Base-by-base conservation (phyloP, 1,140 invertebrate species). In the Zaprionus inermis region DNA sequence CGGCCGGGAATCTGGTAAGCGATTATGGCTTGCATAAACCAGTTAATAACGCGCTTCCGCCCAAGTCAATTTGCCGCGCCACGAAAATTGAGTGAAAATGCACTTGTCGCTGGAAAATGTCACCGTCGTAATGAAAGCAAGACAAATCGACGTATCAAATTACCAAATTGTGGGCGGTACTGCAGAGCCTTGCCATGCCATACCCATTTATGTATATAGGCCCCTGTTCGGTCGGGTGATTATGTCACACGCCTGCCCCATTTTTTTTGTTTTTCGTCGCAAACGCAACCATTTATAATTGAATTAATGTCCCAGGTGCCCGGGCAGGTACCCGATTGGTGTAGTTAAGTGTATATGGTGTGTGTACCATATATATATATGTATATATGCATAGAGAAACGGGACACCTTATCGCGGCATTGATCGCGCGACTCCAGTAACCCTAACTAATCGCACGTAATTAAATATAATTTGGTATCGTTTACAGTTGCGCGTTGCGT, bases 391-490 rank as follows among this genome's bases (percentile, higher is more conserved):
- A 32, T 32, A 44, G 38, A 49, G 72, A 51, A 18, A 56, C 44
- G 68, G 36, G n/a, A 44, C 18, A 68, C 61, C 82, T 91, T 91
- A 91, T 91, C 88, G 84, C 46, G 30, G 51, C 46, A 91, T 88
- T 89, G 88, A 91, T 91, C 89, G 88, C 73, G 56, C 78, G 81
- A 91, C 83, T 91, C 72, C 83, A 91, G 80, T 91, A 91, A 91
- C 89, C 89, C 81, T 91, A 91, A 91, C 89, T 91, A 91, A 91
- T 91, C 89, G 89, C 81, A 85, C 84, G 89, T 91, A 91, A 91
- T 91, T 91, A 91, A 91, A 91, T 90, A 90, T 90, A 89, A 89
- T 89, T 89, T 89, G 85, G 80, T 89, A 89, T 89, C 84, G 84
- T 89, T 89, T 89, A 89, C 84, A 89, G 84, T 89, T 89, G 85